Evolutionary conservation across 37 sponge, comb jelly and placozoan genomes (phyloP), one percentile per base, ranked within the genome.

Genomic region (Tethya wilhelma): DNA sequence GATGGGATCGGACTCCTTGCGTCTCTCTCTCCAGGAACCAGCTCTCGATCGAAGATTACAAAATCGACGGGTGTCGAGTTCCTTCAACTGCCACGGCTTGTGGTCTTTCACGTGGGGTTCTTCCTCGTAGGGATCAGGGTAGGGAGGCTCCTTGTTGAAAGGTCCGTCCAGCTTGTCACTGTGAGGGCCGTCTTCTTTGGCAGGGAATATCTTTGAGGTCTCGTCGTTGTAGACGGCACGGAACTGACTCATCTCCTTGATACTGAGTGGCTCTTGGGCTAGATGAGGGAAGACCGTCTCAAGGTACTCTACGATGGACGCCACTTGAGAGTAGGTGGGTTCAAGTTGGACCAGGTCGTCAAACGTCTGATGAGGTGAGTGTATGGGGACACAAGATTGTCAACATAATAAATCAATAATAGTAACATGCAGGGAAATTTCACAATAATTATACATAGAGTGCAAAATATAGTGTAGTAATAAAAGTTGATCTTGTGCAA

Each of bases 281-380:
- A 77, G 38, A 37, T 79, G 73, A 34, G 84, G 89, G 49, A 29
- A 46, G 33, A 26, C 23, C 2, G 25, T 28, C 43, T 89, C 83
- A 39, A 82, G 44, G 44, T 58, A 32, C 46, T 64, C 32, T 14
- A 89, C 42, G 2, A 89, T 57, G 8, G 56, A 38, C 2, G 65
- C 79, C 22, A 71, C 67, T 55, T 89, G 46, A 6, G 4, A 33
- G 28, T 42, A 36, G n/a, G 67, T 65, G 20, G 89, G 89, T 11
- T 19, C n/a, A 57, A 59, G 55, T 42, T 69, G 0, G 0, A 89
- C 2, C 1, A 89, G 84, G 57, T 89, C 78, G 9, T 83, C 73
- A 66, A 83, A 83, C 23, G 32, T 64, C 89, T 89, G 53, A 22
- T 49, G n/a, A n/a, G n/a, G n/a, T n/a, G n/a, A n/a, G n/a, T n/a